phyloP scores from a whole-genome alignment of 2,888 invertebrate species.

The Trissolcus brochymenae region DNA sequence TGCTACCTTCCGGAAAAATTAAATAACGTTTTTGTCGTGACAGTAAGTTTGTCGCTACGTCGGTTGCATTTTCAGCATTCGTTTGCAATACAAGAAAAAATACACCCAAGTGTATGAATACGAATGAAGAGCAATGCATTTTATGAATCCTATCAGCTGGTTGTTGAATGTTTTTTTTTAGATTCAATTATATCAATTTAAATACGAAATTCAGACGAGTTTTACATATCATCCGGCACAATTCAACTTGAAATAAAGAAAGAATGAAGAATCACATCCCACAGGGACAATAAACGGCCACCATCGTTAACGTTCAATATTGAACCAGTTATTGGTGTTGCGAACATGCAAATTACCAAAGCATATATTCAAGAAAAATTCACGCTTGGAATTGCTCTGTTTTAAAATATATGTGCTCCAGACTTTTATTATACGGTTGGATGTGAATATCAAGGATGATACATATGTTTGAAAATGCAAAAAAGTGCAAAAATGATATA shows the following conservation, averaged over 20 bases:
- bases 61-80: constrained; percentile 19
- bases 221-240: background rate
- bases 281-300: constrained; percentile 12
- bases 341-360: constrained; percentile 24
- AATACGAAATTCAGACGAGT: background rate
- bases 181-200: constrained; percentile 3
- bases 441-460: no score
- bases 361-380: constrained; percentile 15
- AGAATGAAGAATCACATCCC: background rate
- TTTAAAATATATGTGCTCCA: background rate
- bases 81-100: constrained; percentile 24
- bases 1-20: constrained; percentile 81
- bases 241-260: constrained; percentile 17
- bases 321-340: constrained; percentile 14
- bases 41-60: constrained; percentile 61
- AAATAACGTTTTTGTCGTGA: constrained; percentile 80
- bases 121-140: constrained; percentile 3
- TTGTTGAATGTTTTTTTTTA: constrained; percentile 3
- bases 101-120: constrained; percentile 5
- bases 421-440: background rate
- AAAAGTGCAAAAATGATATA: no score
- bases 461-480: no score
- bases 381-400: background rate
- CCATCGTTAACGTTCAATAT: constrained; percentile 13
- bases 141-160: background rate